These are phyloP conservation scores for Limanda limanda DNA, from an alignment of 2,113 vertebrate genomes.

Conservation along the genomic window DNA sequence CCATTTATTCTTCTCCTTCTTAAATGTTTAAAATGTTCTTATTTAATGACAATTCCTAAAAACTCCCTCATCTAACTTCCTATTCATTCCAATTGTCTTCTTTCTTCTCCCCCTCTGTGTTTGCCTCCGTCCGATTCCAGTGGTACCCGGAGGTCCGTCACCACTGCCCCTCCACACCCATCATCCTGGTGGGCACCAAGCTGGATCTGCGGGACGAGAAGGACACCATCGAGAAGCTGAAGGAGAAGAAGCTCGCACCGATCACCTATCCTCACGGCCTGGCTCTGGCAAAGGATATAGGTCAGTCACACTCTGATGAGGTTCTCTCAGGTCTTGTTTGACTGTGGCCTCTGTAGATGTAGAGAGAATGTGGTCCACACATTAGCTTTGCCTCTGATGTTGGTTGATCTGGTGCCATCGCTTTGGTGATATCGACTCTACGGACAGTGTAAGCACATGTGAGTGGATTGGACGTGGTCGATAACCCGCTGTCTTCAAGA, in stretches of 20 bases:
- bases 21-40: no score
- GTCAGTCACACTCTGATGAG: slow-evolving; percentile 63
- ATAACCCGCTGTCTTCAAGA: no score
- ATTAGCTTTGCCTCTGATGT: not conserved
- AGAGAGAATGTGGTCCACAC: not conserved
- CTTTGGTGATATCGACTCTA: not conserved
- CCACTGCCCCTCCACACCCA: slow-evolving; percentile 97
- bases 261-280: slow-evolving; percentile 98
- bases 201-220: slow-evolving; percentile 97
- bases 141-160: slow-evolving; percentile 98
- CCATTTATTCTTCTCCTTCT: no score
- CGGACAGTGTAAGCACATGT: not conserved
- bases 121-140: slow-evolving; percentile 66
- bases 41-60: no score
- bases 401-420: not conserved
- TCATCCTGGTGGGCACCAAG: slow-evolving; percentile 97
- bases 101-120: no score
- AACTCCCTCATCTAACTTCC: not conserved
- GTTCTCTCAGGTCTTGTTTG: not conserved
- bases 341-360: not conserved
- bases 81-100: no score
- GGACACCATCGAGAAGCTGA: slow-evolving; percentile 97
- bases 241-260: slow-evolving; percentile 96
- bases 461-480: not conserved
- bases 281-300: slow-evolving; percentile 97